Percentiles rank a stretch among this genome's conserved stretches.
Conservation (phyloP, 2,797 vertebrate species). For the Spheniscus humboldti region DNA sequence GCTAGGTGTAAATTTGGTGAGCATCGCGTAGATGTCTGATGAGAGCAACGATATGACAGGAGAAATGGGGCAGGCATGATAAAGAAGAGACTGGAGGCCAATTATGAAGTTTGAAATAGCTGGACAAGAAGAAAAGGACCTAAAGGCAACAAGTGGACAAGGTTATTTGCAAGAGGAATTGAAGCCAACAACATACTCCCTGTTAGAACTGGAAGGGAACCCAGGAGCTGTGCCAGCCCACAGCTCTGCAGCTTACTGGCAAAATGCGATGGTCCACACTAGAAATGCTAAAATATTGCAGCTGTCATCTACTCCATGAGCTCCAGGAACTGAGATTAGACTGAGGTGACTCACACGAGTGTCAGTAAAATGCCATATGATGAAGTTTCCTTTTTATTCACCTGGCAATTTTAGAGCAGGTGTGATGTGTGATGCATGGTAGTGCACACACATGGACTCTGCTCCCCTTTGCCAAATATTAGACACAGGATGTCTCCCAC, state of each 20-base stretch:
- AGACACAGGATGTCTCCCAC: neutral
- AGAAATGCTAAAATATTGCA: neutral
- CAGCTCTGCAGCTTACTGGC: neutral
- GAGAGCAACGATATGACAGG: accelerated
- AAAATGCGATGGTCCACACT: accelerated
- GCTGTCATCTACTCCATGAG: neutral
- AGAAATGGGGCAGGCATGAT: neutral
- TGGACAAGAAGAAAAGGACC: neutral
- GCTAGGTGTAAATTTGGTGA: neutral
- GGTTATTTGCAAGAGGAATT: neutral
- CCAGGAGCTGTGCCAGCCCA: neutral
- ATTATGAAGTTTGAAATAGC: neutral
- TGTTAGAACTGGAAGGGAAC: neutral
- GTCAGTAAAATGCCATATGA: neutral
- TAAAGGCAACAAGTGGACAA: neutral
- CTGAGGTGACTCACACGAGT: neutral
- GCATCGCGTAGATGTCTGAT: neutral
- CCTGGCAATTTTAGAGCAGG: neutral
- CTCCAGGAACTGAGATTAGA: neutral
- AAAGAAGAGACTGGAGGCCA: neutral
- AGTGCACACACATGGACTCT: neutral
- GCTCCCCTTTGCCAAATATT: neutral
- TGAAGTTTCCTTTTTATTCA: neutral
- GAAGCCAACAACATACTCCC: neutral
- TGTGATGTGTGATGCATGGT: neutral